A percentile compares a stretch with the other conserved stretches of the same genome.
phyloP scores from a whole-genome alignment of 2,113 vertebrate genomes.

The Chloroceryle aenea region DNA sequence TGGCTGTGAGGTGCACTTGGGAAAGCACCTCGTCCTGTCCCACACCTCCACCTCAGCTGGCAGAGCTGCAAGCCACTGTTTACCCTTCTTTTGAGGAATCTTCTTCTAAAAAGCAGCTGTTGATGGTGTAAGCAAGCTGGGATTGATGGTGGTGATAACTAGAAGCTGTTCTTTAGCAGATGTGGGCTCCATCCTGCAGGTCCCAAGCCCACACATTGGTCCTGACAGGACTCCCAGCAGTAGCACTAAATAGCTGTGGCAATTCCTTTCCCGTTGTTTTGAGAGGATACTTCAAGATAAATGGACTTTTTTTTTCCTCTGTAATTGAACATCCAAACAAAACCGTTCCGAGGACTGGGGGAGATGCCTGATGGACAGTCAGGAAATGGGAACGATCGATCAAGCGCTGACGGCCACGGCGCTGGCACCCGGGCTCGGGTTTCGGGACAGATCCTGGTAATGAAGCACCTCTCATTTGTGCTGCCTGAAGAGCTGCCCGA shows the following conservation, averaged over 20 bases:
- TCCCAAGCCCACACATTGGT: neutral
- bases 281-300: constrained; percentile 19
- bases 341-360: neutral
- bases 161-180: neutral
- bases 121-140: neutral
- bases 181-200: rapidly evolving
- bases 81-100: neutral
- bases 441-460: neutral
- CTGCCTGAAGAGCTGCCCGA: constrained; percentile 24
- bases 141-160: neutral
- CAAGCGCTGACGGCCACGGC: neutral
- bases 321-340: neutral
- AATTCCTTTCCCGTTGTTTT: neutral
- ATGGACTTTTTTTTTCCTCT: neutral
- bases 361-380: constrained; percentile 43
- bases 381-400: constrained; percentile 58
- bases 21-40: neutral
- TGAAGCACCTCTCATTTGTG: neutral
- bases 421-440: constrained; percentile 34
- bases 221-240: neutral
- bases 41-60: neutral
- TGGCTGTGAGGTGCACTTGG: neutral
- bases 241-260: rapidly evolving
- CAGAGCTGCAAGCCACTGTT: neutral
- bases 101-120: neutral